Evolutionary conservation across 2,113 vertebrate species (phyloP).

Genomic region (Emydocephalus ijimae): DNA sequence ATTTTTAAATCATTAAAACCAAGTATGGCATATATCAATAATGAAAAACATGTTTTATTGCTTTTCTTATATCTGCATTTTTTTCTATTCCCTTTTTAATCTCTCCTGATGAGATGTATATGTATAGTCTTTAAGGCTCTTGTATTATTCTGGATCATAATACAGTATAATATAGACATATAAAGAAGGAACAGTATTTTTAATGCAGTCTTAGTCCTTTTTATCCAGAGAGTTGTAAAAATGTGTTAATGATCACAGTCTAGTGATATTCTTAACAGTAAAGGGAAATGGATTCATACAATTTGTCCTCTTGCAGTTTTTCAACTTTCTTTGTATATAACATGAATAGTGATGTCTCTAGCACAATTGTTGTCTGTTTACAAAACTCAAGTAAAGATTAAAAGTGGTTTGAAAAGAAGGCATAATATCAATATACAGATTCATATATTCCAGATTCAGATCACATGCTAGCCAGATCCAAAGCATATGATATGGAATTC

Average conservation of each 20-base stretch:
- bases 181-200: neutral
- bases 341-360: neutral
- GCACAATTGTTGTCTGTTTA: neutral
- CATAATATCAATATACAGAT: neutral
- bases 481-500: neutral
- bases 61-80: neutral
- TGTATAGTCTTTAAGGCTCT: neutral
- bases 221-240: conserved; percentile 1
- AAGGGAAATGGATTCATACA: neutral
- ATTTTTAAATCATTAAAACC: neutral
- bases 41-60: neutral
- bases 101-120: neutral
- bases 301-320: conserved; percentile 2
- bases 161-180: neutral
- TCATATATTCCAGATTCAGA: neutral
- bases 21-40: neutral
- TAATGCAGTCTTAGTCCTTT: neutral
- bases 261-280: neutral
- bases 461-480: neutral
- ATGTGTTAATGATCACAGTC: neutral
- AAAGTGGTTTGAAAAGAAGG: neutral
- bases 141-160: neutral
- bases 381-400: neutral
- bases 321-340: neutral
- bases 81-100: neutral